Evolutionary conservation across 2,888 invertebrate genomes (phyloP).

Genomic region (Diogma glabrata): DNA sequence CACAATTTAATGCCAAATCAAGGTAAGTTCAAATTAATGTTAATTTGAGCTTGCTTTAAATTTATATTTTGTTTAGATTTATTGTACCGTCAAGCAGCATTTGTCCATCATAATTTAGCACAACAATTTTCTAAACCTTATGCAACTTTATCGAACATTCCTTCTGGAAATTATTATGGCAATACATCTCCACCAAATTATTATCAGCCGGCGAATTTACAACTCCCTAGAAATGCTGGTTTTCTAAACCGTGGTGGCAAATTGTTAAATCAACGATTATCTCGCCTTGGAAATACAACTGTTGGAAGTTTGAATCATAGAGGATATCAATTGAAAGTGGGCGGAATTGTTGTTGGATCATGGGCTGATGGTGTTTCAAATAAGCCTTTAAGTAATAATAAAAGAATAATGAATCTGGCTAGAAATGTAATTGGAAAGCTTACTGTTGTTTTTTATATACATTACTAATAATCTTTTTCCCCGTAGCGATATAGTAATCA

Average conservation of each 20-base stretch:
- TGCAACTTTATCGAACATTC: conserved; percentile 17
- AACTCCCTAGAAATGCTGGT: background rate
- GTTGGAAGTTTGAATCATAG: conserved; percentile 18
- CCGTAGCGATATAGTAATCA: conserved; percentile 18
- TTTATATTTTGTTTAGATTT: background rate
- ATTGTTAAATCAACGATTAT: conserved; percentile 9
- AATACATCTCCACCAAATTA: conserved; percentile 3
- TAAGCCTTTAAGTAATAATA: background rate
- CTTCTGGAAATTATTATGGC: conserved; percentile 9
- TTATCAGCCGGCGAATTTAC: conserved; percentile 6
- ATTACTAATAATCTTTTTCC: background rate
- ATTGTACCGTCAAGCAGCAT: background rate
- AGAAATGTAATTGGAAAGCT: background rate
- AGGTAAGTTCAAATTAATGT: background rate
- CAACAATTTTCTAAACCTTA: conserved; percentile 7
- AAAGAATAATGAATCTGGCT: background rate
- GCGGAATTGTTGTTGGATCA: conserved; percentile 27
- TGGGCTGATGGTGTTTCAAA: conserved; percentile 20
- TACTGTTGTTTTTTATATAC: too few species aligned
- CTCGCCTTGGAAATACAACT: conserved; percentile 4
- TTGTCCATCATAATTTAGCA: conserved; percentile 5
- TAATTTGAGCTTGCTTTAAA: background rate
- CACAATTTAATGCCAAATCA: conserved; percentile 22
- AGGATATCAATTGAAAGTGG: conserved; percentile 26
- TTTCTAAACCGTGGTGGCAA: conserved; percentile 11